Evolutionary conservation across 2,888 invertebrate genomes (phyloP).

Genomic region (Caenorhabditis zanzibari): DNA sequence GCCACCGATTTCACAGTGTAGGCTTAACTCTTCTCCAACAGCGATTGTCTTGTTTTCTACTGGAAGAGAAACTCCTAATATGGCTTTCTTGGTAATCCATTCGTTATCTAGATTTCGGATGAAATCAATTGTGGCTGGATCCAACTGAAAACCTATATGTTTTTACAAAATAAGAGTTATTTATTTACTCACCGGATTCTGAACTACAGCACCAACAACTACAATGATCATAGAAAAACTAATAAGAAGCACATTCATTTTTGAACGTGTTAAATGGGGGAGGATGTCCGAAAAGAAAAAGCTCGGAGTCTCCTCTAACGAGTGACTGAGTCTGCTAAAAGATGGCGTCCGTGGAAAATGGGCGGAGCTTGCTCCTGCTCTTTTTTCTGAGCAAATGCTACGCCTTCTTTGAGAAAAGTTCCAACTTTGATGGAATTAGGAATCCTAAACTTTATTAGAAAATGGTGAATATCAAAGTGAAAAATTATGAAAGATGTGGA

Average conservation of each 20-base stretch:
- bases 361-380: not conserved
- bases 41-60: not conserved
- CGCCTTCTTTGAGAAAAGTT: not conserved
- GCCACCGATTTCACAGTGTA: slow-evolving; percentile 12
- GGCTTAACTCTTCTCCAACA: not conserved
- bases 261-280: too few species aligned
- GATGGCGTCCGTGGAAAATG: not conserved
- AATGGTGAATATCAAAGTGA: too few species aligned
- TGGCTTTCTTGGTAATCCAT: not conserved
- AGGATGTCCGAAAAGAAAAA: not conserved
- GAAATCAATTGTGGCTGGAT: too few species aligned
- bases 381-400: not conserved
- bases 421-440: too few species aligned
- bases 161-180: too few species aligned
- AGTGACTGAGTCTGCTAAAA: not conserved
- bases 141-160: too few species aligned
- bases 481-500: too few species aligned
- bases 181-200: too few species aligned
- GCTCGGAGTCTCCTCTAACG: not conserved
- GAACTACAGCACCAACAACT: too few species aligned
- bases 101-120: not conserved
- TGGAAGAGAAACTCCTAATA: not conserved
- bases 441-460: too few species aligned
- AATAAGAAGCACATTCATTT: too few species aligned
- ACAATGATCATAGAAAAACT: too few species aligned